Base-by-base conservation (phyloP, 2,888 invertebrate genomes). In the Caenorhabditis sp. region DNA sequence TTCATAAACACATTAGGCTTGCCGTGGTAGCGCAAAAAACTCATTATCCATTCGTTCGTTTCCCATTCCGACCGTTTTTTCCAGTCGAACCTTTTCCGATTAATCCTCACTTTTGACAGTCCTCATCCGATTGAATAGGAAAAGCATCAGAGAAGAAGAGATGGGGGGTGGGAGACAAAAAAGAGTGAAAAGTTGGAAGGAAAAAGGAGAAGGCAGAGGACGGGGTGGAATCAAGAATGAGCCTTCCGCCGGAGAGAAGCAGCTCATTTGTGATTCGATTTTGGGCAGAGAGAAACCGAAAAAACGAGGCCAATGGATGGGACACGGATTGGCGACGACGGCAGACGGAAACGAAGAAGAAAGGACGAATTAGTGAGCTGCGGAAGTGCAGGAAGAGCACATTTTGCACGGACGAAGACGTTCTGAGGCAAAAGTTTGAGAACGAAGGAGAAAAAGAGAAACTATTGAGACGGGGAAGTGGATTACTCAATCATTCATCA, bases 181-280 rank as follows among this genome's bases (percentile, higher is more conserved):
- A 39, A 53, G 15, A n/a, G n/a, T n/a, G n/a, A n/a, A n/a, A 66
- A 62, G 53, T 56, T 65, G 41, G 45, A 37, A 56, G 30, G 32
- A 17, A 43, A 35, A 8, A n/a, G n/a, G 24, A 35, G 22, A 39
- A 46, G 45, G 37, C 35, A 46, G 48, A 24, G 59, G 63, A 56
- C 55, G 48, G 20, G 43, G 43, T 41, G 65, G 65, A 65, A 65
- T 59, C 62, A 63, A 73, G 43, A 65, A 63, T 62, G 65, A 70
- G 68, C 58, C 65, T 56, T 55, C 65, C 41, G 35, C 46, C 48
- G 56, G 39, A 46, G 35, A 59, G 58, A 59, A 56, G 68, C 48
- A 59, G 68, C 70, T 70, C 70, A 70, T 70, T 70, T 70, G 59
- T 73, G 63, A 73, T 65, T 73, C 73, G 63, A 61, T 62, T 74